phyloP scores from a whole-genome alignment of 2,797 vertebrate species.

The Protonibea diacanthus region DNA sequence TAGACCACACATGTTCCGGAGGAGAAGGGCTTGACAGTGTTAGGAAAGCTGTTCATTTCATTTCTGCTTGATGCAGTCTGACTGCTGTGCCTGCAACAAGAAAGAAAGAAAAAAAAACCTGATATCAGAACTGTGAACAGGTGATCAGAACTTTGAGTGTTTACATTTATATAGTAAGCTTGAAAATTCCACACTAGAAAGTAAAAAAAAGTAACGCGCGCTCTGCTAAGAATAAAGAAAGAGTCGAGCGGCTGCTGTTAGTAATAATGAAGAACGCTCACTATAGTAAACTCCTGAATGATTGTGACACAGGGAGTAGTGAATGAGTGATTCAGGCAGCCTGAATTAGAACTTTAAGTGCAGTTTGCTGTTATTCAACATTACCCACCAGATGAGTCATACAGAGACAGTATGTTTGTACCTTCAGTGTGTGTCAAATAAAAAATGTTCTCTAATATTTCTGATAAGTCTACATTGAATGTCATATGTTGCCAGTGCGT shows the following conservation, averaged over 20 bases:
- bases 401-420: background rate
- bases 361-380: background rate
- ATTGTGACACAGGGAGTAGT: background rate
- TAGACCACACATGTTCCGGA: background rate
- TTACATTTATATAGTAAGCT: no score
- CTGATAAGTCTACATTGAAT: no score
- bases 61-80: background rate
- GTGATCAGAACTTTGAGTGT: background rate
- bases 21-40: background rate
- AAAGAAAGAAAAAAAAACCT: background rate
- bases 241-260: no score
- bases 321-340: background rate
- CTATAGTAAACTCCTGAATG: background rate
- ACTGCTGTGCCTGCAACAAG: background rate
- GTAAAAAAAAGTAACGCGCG: no score
- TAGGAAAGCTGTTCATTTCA: background rate
- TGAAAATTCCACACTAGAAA: no score
- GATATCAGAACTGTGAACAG: background rate
- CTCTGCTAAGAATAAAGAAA: no score
- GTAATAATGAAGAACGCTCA: background rate
- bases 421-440: background rate
- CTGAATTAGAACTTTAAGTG: background rate
- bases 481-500: background rate
- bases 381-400: background rate
- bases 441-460: no score